phyloP scores from a whole-genome alignment of 2,113 vertebrate genomes.

The Ardeotis arabs region DNA sequence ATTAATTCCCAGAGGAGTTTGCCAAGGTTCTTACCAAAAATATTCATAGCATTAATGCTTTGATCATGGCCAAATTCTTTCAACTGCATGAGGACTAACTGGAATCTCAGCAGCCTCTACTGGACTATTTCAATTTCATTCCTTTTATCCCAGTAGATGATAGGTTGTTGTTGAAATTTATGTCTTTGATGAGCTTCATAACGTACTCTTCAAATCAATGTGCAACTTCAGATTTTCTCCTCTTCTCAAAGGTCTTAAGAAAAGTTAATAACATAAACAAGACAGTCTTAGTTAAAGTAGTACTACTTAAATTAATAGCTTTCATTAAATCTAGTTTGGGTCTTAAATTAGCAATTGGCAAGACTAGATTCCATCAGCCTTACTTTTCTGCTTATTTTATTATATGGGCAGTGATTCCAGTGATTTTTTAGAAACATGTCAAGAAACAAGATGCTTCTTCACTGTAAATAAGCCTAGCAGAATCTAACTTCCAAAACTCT shows the following conservation, averaged over 20 bases:
- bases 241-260: neutral
- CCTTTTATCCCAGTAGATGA: constrained; percentile 28
- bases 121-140: constrained; percentile 10
- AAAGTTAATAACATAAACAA: constrained; percentile 32
- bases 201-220: constrained; percentile 25
- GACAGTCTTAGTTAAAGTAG: neutral
- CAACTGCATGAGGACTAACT: constrained; percentile 43
- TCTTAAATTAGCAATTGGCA: neutral
- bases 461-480: neutral
- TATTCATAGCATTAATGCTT: constrained; percentile 51
- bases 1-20: constrained; percentile 30
- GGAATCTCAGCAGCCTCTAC: neutral
- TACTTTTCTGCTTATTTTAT: neutral
- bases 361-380: neutral
- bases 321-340: neutral
- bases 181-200: constrained; percentile 45
- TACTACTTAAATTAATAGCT: neutral
- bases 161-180: constrained; percentile 60
- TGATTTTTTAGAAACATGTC: neutral
- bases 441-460: neutral
- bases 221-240: constrained; percentile 11
- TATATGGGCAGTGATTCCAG: neutral
- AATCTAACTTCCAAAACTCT: neutral
- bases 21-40: constrained; percentile 40
- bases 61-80: constrained; percentile 29